Evolutionary conservation across 1,140 invertebrate genomes (phyloP), one percentile per base, ranked within the genome.

Genomic region (Bombus polaris): DNA sequence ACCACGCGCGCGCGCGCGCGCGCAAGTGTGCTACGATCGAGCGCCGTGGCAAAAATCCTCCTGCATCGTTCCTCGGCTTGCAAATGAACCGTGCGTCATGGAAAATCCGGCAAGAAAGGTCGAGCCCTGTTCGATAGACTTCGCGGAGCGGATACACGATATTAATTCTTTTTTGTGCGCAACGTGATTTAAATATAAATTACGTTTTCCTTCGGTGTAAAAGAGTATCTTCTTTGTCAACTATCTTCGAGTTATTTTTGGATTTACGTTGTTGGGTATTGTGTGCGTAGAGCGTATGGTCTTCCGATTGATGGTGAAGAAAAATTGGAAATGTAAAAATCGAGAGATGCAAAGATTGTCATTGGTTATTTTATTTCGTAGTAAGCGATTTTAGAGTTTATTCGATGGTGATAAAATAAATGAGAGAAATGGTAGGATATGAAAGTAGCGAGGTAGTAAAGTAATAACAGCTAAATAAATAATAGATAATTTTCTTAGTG

Each of bases 21-120:
- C 59, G 42, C 2, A 0, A 12, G 5, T n/a, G 47, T 28, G 15
- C 12, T n/a, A 68, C 12, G 37, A 57, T 83, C 81, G 18, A 42
- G 47, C 68, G 47, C 35, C 35, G 35, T 37, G 75, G 53, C 35
- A 25, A 28, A 53, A 83, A 83, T 70, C 73, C 59, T 53, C 25
- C 37, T 28, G 32, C 66, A 32, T 25, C 73, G 32, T 9, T 25
- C 32, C 15, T 28, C n/a, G 6, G 44, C 53, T 62, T 80, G 76
- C 42, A 62, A 81, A 83, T 80, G 70, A 81, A 81, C 57, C 25
- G 44, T 44, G 81, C 35, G 28, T 13, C 81, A 22, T 12, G n/a
- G 35, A 18, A 32, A 84, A 71, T 59, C 53, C 44, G 47, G 73
- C 47, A 25, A 39, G 74, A 84, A 66, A n/a, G 37, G 39, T 13